Conservation (phyloP, 2,113 vertebrate genomes). For the Oceanodroma tethys region DNA sequence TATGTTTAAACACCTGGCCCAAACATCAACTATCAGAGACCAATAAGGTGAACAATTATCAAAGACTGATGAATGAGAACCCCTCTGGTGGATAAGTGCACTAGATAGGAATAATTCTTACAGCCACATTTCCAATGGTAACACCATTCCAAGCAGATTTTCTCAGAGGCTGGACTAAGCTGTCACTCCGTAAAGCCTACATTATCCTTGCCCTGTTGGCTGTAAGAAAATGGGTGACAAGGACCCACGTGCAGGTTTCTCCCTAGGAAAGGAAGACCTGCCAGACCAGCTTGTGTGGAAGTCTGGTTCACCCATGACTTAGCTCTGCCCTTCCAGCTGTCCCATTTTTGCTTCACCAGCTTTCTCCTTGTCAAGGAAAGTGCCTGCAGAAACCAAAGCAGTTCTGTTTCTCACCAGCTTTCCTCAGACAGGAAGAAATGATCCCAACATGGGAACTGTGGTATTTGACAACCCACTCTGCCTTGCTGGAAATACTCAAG, state of each 20-base stretch:
- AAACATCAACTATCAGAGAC: background rate
- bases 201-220: background rate
- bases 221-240: background rate
- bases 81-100: background rate
- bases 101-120: background rate
- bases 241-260: background rate
- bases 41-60: background rate
- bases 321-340: background rate
- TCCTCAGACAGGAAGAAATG: slow-evolving; percentile 24
- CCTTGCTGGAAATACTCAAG: slow-evolving; percentile 18
- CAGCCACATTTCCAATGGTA: background rate
- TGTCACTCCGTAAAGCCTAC: background rate
- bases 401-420: slow-evolving; percentile 32
- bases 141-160: background rate
- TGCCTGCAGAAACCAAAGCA: background rate
- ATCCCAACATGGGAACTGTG: slow-evolving; percentile 19
- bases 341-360: background rate
- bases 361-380: slow-evolving; percentile 2
- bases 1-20: background rate
- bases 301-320: background rate
- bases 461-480: slow-evolving; percentile 44
- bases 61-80: background rate
- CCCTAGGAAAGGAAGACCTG: background rate
- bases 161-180: background rate
- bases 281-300: background rate